Evolutionary conservation across 2,113 vertebrate species (phyloP).

Genomic region (Podilymbus podiceps): DNA sequence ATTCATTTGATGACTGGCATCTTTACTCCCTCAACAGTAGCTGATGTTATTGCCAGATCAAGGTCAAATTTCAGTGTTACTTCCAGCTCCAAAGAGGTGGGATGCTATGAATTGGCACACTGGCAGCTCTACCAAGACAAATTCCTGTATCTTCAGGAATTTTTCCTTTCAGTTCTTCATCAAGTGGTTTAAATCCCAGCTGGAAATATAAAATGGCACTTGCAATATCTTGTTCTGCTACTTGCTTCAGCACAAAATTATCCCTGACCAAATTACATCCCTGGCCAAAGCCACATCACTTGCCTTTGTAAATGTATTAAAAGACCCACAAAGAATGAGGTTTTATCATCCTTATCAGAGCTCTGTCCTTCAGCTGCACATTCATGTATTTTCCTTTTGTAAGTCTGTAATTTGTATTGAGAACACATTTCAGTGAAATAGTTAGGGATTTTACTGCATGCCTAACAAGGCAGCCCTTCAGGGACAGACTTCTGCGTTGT

Average conservation of each 20-base stretch:
- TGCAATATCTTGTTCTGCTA: background rate
- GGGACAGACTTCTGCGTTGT: background rate
- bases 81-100: background rate
- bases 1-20: background rate
- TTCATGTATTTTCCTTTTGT: background rate
- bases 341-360: background rate
- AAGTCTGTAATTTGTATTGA: constrained; percentile 9
- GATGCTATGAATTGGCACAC: background rate
- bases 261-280: background rate
- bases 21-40: background rate
- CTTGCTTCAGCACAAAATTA: background rate
- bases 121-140: background rate
- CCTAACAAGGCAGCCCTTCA: constrained; percentile 28
- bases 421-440: background rate
- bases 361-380: constrained; percentile 12
- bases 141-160: background rate
- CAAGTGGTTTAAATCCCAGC: background rate
- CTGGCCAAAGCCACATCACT: background rate
- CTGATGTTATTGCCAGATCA: background rate
- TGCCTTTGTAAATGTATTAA: background rate
- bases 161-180: background rate
- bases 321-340: background rate
- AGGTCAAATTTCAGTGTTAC: background rate
- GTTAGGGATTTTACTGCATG: background rate
- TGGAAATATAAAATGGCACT: background rate